phyloP scores from a whole-genome alignment of 2,888 invertebrate species.

The Cantharis nigra region DNA sequence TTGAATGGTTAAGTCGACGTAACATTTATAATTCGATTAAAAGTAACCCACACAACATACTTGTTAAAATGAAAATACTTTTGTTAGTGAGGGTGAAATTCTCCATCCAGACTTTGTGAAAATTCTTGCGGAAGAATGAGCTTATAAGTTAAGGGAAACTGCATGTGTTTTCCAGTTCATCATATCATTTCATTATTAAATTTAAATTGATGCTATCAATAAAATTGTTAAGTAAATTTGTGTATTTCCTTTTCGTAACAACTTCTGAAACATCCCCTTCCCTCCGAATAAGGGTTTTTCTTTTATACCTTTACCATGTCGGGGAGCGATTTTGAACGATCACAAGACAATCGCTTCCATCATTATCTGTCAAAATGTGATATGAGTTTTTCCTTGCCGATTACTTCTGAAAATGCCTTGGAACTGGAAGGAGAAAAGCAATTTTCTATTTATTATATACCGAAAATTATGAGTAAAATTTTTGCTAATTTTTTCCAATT shows the following conservation, averaged over 20 bases:
- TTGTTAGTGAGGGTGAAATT: background rate
- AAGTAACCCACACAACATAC: background rate
- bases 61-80: background rate
- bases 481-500: too few relatives aligned
- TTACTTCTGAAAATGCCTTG: background rate
- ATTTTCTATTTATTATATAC: background rate
- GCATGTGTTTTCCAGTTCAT: background rate
- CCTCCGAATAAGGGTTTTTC: background rate
- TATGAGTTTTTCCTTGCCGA: background rate
- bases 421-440: background rate
- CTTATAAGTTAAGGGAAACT: background rate
- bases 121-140: background rate
- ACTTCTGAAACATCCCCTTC: background rate
- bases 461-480: too few relatives aligned
- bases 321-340: background rate
- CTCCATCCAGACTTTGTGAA: background rate
- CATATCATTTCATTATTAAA: background rate
- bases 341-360: background rate
- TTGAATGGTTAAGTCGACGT: background rate
- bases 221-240: background rate
- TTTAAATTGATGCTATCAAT: background rate
- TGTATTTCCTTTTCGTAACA: background rate
- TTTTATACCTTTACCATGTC: background rate
- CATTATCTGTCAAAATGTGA: background rate
- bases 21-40: background rate